These are phyloP conservation scores for Delphinapterus leucas DNA, from an alignment of 2,113 vertebrate species.

Conservation along the genomic window DNA sequence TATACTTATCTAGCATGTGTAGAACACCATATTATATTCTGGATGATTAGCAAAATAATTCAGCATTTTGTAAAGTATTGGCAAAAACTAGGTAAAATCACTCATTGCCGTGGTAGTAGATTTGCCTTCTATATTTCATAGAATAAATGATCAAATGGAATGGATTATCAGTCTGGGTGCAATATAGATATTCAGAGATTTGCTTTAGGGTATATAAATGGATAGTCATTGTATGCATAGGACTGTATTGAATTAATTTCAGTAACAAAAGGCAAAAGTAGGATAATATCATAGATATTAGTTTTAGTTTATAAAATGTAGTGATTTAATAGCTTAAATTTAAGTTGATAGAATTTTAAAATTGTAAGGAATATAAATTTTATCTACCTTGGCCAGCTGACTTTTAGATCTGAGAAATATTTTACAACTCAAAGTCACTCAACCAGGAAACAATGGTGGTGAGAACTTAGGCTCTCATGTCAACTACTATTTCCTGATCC, in stretches of 20 bases:
- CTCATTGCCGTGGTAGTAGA: not conserved
- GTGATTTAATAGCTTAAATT: conserved; percentile 22
- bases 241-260: conserved; percentile 35
- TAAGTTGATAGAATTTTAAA: not conserved
- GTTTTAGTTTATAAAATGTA: conserved; percentile 58
- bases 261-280: conserved; percentile 22
- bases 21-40: not conserved
- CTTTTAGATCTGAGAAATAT: not conserved
- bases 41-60: not conserved
- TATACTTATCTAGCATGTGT: not conserved
- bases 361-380: not conserved
- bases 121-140: not conserved
- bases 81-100: not conserved
- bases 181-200: conserved; percentile 29
- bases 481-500: not conserved
- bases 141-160: not conserved
- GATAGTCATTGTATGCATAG: not conserved
- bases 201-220: not conserved
- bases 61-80: not conserved
- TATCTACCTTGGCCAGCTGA: not conserved
- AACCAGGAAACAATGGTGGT: not conserved
- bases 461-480: not conserved
- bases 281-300: not conserved
- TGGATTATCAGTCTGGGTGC: not conserved
- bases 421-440: not conserved